Base-by-base conservation (phyloP, 2,888 invertebrate species). In the Hyposoter dolosus region DNA sequence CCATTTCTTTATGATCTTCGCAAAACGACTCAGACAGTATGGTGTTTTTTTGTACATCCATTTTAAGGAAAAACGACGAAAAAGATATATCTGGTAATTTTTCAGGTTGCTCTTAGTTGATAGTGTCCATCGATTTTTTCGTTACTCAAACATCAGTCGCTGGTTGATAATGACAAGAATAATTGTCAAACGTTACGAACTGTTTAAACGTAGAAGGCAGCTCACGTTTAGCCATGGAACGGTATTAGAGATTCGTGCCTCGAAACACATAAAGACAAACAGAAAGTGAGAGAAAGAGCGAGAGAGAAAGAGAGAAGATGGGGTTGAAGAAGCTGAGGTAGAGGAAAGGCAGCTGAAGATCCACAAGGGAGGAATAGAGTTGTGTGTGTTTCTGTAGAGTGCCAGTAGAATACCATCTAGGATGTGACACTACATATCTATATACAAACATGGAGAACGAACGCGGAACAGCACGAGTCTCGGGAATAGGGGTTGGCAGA, bases 401-500 rank as follows among this genome's bases (percentile, higher is more conserved):
- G 60, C 72, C 68, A 47, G 76, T 45, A 23, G 80, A 80, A 81
- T 81, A 76, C 71, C 45, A 15, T 75, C 53, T 40, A 68, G 50
- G 2, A 77, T 23, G 43, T 68, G 40, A 7, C 32, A 23, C 19
- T 35, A 28, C 23, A 43, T 7, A 6, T 43, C 17, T n/a, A 19
- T 53, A 60, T 78, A 66, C 7, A 63, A 35, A 17, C 4, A 50
- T 53, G 65, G 12, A 74, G 19, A 45, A 65, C 63, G 23, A 69
- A 76, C 82, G 76, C 71, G 63, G 76, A 82, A 80, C 76, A 85
- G 56, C 56, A 56, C 85, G 79, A 85, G 85, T 72, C 35, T 35
- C 71, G 75, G 32, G 82, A 75, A 83, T 50, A 76, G 87, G 76
- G 88, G 88, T 45, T 82, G 88, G 80, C 84, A 86, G 89, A 88